A percentile compares a stretch with the other conserved stretches of the same genome.
Conservation (phyloP, 2,888 invertebrate species). For the Mimas tiliae region DNA sequence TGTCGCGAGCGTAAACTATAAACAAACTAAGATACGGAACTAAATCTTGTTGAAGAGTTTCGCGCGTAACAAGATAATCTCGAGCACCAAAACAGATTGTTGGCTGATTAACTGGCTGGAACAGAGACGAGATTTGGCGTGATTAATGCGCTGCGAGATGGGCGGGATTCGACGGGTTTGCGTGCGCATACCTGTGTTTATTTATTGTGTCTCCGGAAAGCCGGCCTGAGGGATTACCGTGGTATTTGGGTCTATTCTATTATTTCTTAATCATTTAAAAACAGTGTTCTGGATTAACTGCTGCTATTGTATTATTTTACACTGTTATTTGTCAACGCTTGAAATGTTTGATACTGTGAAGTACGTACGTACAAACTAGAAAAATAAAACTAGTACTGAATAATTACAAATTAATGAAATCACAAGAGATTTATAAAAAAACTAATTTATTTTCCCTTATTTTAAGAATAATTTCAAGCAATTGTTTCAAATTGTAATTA, state of each 20-base stretch:
- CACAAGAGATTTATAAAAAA: too few species aligned
- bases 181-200: slow-evolving; percentile 20
- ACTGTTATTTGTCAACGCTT: too few species aligned
- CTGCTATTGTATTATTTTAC: not conserved
- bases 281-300: not conserved
- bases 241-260: slow-evolving; percentile 25
- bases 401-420: too few species aligned
- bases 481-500: too few species aligned
- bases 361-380: too few species aligned
- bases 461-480: too few species aligned
- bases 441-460: too few species aligned
- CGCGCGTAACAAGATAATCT: slow-evolving; percentile 12
- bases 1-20: not conserved
- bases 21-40: slow-evolving; percentile 7
- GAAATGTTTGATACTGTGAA: too few species aligned
- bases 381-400: too few species aligned
- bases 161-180: slow-evolving; percentile 7
- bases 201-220: slow-evolving; percentile 20
- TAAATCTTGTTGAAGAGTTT: not conserved
- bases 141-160: slow-evolving; percentile 20
- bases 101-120: slow-evolving; percentile 21
- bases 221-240: slow-evolving; percentile 5
- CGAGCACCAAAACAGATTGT: slow-evolving; percentile 20
- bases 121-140: slow-evolving; percentile 11
- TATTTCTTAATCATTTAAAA: slow-evolving; percentile 8